Evolutionary conservation across 1,140 invertebrate species (phyloP).

Genomic region (Tetranychus cinnabarinus): DNA sequence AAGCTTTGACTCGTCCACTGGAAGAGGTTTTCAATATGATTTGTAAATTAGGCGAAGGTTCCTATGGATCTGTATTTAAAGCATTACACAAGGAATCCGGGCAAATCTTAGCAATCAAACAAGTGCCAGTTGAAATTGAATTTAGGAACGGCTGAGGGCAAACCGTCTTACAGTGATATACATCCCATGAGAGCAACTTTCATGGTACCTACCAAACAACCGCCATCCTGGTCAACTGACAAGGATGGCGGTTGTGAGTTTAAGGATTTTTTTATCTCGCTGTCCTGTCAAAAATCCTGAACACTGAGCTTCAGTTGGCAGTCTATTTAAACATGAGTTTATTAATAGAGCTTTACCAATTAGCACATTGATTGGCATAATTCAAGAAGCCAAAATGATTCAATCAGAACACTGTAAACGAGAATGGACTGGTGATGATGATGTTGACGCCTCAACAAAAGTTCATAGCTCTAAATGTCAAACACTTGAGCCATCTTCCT

Average conservation of each 20-base stretch:
- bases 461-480: slow-evolving; percentile 22
- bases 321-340: slow-evolving; percentile 67
- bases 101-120: slow-evolving; percentile 91
- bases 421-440: slow-evolving; percentile 25
- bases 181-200: slow-evolving; percentile 98
- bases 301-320: slow-evolving; percentile 68
- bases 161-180: slow-evolving; percentile 94
- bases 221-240: slow-evolving; percentile 55
- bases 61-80: slow-evolving; percentile 65
- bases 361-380: slow-evolving; percentile 62
- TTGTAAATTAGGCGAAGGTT: slow-evolving; percentile 56
- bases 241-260: slow-evolving; percentile 93
- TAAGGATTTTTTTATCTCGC: slow-evolving; percentile 82
- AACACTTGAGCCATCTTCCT: not conserved
- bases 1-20: slow-evolving; percentile 76
- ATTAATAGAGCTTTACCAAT: slow-evolving; percentile 56
- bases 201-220: slow-evolving; percentile 97
- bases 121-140: slow-evolving; percentile 96
- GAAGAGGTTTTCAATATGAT: slow-evolving; percentile 98
- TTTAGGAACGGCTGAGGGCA: slow-evolving; percentile 99
- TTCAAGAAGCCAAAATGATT: slow-evolving; percentile 73
- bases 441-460: slow-evolving; percentile 22
- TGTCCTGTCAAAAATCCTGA: slow-evolving; percentile 75
- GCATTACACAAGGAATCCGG: slow-evolving; percentile 93
- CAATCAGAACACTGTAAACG: not conserved